These are phyloP conservation scores for Psilopogon haemacephalus DNA, from an alignment of 2,113 vertebrate genomes.

Conservation along the genomic window DNA sequence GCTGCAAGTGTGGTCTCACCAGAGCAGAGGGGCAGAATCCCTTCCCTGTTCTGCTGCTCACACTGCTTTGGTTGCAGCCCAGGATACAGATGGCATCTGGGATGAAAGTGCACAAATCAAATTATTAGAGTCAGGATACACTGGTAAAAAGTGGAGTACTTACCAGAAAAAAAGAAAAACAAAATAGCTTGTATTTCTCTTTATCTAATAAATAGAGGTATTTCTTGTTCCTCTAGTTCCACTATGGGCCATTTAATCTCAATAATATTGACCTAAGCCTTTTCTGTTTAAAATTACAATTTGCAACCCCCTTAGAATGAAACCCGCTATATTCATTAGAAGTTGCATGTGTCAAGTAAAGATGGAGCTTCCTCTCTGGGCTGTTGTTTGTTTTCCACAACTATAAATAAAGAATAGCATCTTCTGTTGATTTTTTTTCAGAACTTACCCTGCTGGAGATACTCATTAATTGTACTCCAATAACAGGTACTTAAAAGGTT, in stretches of 20 bases:
- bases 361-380: neutral
- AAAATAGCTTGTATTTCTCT: neutral
- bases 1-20: too few relatives aligned
- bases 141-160: neutral
- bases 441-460: neutral
- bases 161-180: neutral
- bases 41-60: too few relatives aligned
- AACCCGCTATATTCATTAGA: neutral
- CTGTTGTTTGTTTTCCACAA: neutral
- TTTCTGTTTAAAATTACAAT: neutral
- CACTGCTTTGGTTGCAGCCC: too few relatives aligned
- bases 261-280: neutral
- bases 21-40: too few relatives aligned
- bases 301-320: neutral
- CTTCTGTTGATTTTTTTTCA: neutral
- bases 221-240: neutral
- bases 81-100: too few relatives aligned
- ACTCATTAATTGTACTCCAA: neutral
- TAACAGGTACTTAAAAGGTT: neutral
- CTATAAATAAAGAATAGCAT: neutral
- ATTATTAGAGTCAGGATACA: neutral
- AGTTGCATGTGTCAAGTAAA: neutral
- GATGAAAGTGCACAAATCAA: neutral
- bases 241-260: neutral
- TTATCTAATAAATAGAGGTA: neutral